phyloP scores from a whole-genome alignment of 2,113 vertebrate genomes.

The Blennius ocellaris region DNA sequence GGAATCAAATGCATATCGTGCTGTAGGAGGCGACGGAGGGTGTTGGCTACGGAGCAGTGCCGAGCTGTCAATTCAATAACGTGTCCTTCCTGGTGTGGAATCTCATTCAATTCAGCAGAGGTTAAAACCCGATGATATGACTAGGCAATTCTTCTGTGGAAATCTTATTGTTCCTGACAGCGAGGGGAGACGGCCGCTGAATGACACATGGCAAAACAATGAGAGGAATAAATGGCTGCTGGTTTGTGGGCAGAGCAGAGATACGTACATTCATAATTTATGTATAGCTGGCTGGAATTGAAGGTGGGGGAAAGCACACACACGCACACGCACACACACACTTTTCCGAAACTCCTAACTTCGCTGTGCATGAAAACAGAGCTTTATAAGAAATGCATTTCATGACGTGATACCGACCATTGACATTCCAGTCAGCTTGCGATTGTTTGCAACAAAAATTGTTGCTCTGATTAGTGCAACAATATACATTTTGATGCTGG shows the following conservation, averaged over 20 bases:
- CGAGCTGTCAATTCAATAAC: slow-evolving; percentile 59
- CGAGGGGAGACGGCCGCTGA: slow-evolving; percentile 12
- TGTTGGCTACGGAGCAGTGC: slow-evolving; percentile 39
- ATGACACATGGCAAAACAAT: slow-evolving; percentile 35
- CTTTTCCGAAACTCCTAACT: too few relatives aligned
- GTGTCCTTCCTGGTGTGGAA: slow-evolving; percentile 43
- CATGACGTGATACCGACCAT: not conserved
- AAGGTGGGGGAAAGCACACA: not conserved
- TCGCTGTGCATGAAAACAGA: too few relatives aligned
- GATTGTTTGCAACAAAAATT: slow-evolving; percentile 36
- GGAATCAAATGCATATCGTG: slow-evolving; percentile 60
- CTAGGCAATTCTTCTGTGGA: slow-evolving; percentile 29
- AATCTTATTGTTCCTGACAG: slow-evolving; percentile 55
- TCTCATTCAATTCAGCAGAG: slow-evolving; percentile 51
- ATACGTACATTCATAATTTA: not conserved
- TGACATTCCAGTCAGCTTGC: slow-evolving; percentile 33
- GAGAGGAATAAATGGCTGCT: slow-evolving; percentile 7
- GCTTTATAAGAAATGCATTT: too few relatives aligned
- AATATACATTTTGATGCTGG: slow-evolving; percentile 61
- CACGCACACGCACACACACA: too few relatives aligned
- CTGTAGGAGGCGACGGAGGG: slow-evolving; percentile 20
- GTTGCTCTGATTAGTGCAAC: slow-evolving; percentile 52
- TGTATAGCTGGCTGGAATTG: not conserved
- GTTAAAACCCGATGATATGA: slow-evolving; percentile 63
- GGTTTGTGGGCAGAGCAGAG: not conserved